These are phyloP conservation scores for Eupleurogrammus muticus DNA, from an alignment of 2,797 vertebrate genomes.

Conservation along the genomic window DNA sequence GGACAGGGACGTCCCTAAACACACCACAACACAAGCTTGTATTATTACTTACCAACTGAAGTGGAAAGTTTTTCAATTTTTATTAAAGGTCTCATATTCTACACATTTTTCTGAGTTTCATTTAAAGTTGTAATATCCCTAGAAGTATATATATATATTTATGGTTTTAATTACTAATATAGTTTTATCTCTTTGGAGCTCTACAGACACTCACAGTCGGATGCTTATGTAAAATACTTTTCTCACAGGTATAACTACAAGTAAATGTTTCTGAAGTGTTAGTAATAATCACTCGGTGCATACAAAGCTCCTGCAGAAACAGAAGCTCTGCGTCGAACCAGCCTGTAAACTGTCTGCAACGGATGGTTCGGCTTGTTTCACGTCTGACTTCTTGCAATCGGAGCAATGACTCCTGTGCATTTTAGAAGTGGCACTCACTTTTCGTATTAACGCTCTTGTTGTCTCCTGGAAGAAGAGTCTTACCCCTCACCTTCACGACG, in stretches of 20 bases:
- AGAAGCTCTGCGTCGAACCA: too few species aligned
- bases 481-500: conserved; percentile 14
- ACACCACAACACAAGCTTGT: background rate
- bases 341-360: background rate
- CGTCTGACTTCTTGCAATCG: background rate
- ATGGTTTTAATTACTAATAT: too few species aligned
- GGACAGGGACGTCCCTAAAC: too few species aligned
- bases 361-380: background rate
- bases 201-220: too few species aligned
- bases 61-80: conserved; percentile 10
- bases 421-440: too few species aligned
- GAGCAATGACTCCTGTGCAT: background rate
- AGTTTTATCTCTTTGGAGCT: too few species aligned
- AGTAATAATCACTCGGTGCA: too few species aligned
- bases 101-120: too few species aligned
- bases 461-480: conserved; percentile 33
- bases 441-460: conserved; percentile 17
- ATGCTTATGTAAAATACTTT: background rate
- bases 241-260: background rate
- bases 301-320: background rate
- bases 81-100: background rate
- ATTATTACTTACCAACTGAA: conserved; percentile 15
- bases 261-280: background rate
- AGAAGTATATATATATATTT: too few species aligned
- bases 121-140: too few species aligned